These are phyloP conservation scores for Ectemnius lituratus DNA, from an alignment of 2,888 invertebrate species.

Conservation along the genomic window DNA sequence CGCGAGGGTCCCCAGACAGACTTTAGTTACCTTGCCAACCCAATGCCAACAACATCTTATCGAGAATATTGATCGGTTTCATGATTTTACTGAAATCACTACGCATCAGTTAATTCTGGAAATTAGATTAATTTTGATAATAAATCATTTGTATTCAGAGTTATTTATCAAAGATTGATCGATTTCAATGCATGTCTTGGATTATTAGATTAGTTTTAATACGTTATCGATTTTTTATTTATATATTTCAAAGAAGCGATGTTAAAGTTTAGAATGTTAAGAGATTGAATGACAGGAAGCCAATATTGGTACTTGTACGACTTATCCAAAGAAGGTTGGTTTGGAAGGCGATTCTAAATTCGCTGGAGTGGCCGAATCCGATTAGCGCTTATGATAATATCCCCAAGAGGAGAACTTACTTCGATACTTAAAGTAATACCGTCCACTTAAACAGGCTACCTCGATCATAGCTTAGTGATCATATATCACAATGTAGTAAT, in stretches of 20 bases:
- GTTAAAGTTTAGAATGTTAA: too few species aligned
- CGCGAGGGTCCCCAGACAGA: slow-evolving; percentile 57
- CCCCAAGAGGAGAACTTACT: slow-evolving; percentile 31
- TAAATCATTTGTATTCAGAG: neutral
- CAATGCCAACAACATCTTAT: slow-evolving; percentile 20
- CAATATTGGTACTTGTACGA: slow-evolving; percentile 35
- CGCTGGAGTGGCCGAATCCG: slow-evolving; percentile 47
- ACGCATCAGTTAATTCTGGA: neutral
- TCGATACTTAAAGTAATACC: slow-evolving; percentile 23
- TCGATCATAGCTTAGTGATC: neutral
- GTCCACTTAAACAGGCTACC: neutral
- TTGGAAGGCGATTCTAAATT: slow-evolving; percentile 33
- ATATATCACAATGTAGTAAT: too few species aligned
- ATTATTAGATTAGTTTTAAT: too few species aligned
- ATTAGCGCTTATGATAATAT: slow-evolving; percentile 55
- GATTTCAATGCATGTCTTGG: neutral
- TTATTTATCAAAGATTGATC: neutral
- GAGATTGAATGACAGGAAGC: slow-evolving; percentile 25
- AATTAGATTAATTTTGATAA: slow-evolving; percentile 16
- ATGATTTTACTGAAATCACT: slow-evolving; percentile 52
- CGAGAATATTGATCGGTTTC: slow-evolving; percentile 55
- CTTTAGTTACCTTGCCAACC: slow-evolving; percentile 45
- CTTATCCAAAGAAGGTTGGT: slow-evolving; percentile 40
- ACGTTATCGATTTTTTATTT: too few species aligned
- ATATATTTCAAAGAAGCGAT: neutral